Evolutionary conservation across 2,888 invertebrate genomes (phyloP).

Genomic region (Tenodera sinensis): DNA sequence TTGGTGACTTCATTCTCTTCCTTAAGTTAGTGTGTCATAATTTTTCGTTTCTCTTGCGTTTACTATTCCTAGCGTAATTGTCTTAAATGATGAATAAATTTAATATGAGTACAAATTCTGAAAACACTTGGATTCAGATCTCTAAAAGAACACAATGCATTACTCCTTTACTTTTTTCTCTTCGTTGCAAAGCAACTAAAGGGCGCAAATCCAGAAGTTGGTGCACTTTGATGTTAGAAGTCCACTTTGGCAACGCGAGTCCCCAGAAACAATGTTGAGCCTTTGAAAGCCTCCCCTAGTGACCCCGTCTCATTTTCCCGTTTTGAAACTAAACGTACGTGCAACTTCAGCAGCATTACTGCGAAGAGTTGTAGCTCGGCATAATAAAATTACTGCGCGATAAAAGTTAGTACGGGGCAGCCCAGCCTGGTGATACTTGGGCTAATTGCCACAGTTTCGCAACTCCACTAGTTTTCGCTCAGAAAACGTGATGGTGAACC

Average conservation of each 20-base stretch:
- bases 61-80: too few species aligned
- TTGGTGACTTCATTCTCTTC: too few species aligned
- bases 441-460: background rate
- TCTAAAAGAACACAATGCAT: too few species aligned
- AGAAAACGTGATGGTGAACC: background rate
- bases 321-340: background rate
- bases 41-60: too few species aligned
- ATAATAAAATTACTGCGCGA: background rate
- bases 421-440: background rate
- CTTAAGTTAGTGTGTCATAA: too few species aligned
- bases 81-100: too few species aligned
- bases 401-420: background rate
- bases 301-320: background rate
- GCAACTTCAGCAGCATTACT: background rate
- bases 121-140: too few species aligned
- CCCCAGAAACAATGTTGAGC: background rate
- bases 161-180: too few species aligned
- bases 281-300: background rate
- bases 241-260: background rate
- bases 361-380: background rate
- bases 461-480: background rate
- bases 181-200: too few species aligned
- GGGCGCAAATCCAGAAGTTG: too few species aligned
- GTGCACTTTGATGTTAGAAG: too few species aligned
- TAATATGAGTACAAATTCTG: too few species aligned